Evolutionary conservation across 2,113 vertebrate genomes (phyloP), one percentile per base, ranked within the genome.

Genomic region (Glaucidium brasilianum): DNA sequence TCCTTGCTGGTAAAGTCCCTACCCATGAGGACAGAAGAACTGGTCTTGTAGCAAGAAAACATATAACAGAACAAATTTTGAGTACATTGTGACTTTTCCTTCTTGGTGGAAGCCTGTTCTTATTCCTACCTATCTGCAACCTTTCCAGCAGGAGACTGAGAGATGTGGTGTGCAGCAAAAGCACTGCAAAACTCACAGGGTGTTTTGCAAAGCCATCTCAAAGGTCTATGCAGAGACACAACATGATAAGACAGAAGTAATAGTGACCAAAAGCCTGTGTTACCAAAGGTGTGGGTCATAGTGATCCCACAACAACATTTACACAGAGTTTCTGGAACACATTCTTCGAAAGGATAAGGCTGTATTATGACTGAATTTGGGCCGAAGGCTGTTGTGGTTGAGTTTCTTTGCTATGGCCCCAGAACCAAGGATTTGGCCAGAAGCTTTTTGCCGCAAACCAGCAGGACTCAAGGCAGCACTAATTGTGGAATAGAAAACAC

Each of bases 231-330:
- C 64, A 66, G 62, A 93, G 85, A 90, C 95, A 94, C 52, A 96
- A 96, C 74, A 88, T 35, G 96, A 97, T 90, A 94, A 97, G 66
- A n/a, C 32, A 92, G 67, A 85, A 82, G 47, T 16, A 21, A 78
- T 76, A 82, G 37, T 49, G 47, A 71, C 14, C 1, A 0, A 49
- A 85, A 81, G 56, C 18, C 59, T 3, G 6, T 1, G 2, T 67
- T 41, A 21, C 39, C 35, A 52, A 92, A 96, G 71, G 50, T 64
- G 39, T 58, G 75, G 88, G 71, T 85, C 85, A 72, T 0, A 29
- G 14, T 2, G 23, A 86, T 20, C 72, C 64, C 62, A 63, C 67
- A 84, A 67, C 30, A 78, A 43, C n/a, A 20, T 26, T 29, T 52
- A 43, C 47, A 68, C 29, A 34, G 52, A 22, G 53, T 74, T 96